A percentile compares a stretch with the other conserved stretches of the same genome.
phyloP scores from a whole-genome alignment of 2,888 invertebrate genomes.

The Ptilodon capucinus region DNA sequence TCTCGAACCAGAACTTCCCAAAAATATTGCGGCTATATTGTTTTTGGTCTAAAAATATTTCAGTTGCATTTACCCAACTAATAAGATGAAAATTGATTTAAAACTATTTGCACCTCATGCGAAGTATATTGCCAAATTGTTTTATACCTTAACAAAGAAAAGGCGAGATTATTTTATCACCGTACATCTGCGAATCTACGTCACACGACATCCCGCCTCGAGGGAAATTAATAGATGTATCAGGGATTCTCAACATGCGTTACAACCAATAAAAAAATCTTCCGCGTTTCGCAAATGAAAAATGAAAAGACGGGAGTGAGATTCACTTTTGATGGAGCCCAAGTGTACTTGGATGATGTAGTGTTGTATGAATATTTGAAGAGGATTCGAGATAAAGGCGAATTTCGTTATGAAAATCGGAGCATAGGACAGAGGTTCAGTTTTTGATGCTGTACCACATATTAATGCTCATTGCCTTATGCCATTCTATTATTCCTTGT shows the following conservation, averaged over 20 bases:
- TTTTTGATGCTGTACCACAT: too few relatives aligned
- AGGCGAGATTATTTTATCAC: slow-evolving; percentile 21
- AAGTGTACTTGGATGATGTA: not conserved
- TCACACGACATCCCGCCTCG: slow-evolving; percentile 28
- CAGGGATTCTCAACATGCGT: slow-evolving; percentile 28
- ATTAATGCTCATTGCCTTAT: not conserved
- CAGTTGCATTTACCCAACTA: too few relatives aligned
- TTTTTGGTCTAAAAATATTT: too few relatives aligned
- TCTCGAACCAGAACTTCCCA: too few relatives aligned
- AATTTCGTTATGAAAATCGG: not conserved
- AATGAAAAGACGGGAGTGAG: slow-evolving; percentile 20
- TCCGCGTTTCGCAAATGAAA: slow-evolving; percentile 25
- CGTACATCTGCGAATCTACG: slow-evolving; percentile 8
- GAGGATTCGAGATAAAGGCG: not conserved
- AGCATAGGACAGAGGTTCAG: not conserved
- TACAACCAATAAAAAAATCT: slow-evolving; percentile 34
- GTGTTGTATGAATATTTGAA: not conserved
- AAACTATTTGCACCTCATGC: too few relatives aligned
- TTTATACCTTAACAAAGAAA: not conserved
- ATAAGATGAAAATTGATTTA: too few relatives aligned
- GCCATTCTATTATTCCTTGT: too few relatives aligned
- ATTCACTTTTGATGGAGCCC: slow-evolving; percentile 14
- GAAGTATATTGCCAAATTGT: not conserved
- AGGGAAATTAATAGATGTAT: slow-evolving; percentile 45
- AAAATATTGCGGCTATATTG: too few relatives aligned